Base-by-base conservation (phyloP, 2,888 invertebrate species). In the Hypomecis punctinalis region DNA sequence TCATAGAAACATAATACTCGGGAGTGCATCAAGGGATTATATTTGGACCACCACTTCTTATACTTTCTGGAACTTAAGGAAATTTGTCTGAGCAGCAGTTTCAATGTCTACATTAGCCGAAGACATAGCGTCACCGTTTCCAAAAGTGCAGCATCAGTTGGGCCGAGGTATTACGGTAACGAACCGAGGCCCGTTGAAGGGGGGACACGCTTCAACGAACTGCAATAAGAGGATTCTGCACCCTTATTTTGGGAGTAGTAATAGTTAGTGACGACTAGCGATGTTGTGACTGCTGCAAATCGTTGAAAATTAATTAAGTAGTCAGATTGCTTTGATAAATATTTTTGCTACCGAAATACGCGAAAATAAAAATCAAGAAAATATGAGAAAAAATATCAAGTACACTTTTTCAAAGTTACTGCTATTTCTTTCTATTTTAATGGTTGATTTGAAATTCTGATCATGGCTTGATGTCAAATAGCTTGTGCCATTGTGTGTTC, bases 211-310 rank as follows among this genome's bases (percentile, higher is more conserved):
- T 79, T 87, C 91, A 91, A 77, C 90, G 89, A 87, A 74, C 89
- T 91, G 92, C 92, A 91, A 88, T 92, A 91, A 92, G 91, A 91
- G 90, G 91, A 91, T 92, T 90, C 82, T 85, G 85, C 86, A 87
- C 90, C 91, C 91, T 90, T 84, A 84, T 75, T 73, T 68, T 60
- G 68, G 65, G 66, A 33, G 43, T 52, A 67, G 70, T 66, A 39
- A 52, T 58, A 49, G 69, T 36, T 51, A 62, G 46, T 54, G 56
- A 63, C 61, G 61, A 45, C 39, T 33, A 53, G 64, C 63, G 55
- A 36, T 51, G 33, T 13, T 13, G 5, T 57, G 10, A 49, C 23
- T 46, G 13, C 40, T 11, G 10, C 10, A 6, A 39, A 35, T n/a
- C n/a, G 35, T 37, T 5, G 1, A 6, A n/a, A 36, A 3, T 10